These are phyloP conservation scores for Drosophila eohydei DNA, from an alignment of 2,888 invertebrate genomes.

Conservation along the genomic window DNA sequence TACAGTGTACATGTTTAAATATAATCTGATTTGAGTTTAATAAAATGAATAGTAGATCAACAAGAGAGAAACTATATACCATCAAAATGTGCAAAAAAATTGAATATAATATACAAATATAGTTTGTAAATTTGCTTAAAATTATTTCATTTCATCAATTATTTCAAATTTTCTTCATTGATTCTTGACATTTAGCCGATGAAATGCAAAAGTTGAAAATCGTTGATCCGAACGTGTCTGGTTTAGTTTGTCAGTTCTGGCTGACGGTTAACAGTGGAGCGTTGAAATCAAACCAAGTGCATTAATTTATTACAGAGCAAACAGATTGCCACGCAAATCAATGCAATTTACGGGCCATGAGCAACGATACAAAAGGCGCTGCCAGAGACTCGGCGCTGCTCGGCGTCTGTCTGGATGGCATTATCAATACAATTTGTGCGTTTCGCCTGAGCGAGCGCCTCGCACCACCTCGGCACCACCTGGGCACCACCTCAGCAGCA, in stretches of 20 bases:
- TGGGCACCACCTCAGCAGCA: background rate
- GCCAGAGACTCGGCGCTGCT: background rate
- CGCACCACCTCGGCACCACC: slow-evolving; percentile 1
- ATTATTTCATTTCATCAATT: background rate
- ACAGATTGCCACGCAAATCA: slow-evolving; percentile 75
- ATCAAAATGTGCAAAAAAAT: no score
- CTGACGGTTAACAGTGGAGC: slow-evolving; percentile 42
- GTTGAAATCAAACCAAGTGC: slow-evolving; percentile 70
- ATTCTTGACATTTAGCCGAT: slow-evolving; percentile 11
- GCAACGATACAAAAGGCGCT: slow-evolving; percentile 31
- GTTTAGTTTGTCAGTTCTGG: slow-evolving; percentile 11
- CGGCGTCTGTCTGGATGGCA: slow-evolving; percentile 29
- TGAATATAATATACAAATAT: no score
- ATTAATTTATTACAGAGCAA: slow-evolving; percentile 71
- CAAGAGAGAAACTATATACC: no score
- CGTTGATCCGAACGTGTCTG: background rate
- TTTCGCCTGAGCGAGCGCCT: slow-evolving; percentile 44
- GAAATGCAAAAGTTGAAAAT: slow-evolving; percentile 5
- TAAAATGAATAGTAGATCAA: background rate
- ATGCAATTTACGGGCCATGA: slow-evolving; percentile 55
- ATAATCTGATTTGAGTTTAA: background rate
- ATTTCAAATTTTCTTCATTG: background rate
- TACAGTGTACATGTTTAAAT: no score
- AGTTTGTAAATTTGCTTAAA: no score
- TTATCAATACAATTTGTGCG: slow-evolving; percentile 70